Evolutionary conservation across 2,113 vertebrate genomes (phyloP).

Genomic region (Orcinus orca): DNA sequence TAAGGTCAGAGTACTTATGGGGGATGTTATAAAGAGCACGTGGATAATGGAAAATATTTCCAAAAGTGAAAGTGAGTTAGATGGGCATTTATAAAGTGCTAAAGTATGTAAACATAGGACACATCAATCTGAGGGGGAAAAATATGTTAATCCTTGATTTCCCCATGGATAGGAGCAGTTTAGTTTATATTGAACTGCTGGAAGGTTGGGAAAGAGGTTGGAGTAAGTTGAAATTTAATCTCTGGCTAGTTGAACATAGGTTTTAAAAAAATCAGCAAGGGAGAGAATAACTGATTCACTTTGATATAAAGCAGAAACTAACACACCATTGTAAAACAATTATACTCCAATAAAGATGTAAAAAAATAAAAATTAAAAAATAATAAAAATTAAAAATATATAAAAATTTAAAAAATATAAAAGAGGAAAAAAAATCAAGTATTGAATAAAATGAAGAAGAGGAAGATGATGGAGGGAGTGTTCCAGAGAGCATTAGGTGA

Average conservation of each 20-base stretch:
- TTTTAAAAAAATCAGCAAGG: not conserved
- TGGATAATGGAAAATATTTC: accelerated
- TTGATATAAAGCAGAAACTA: too few relatives aligned
- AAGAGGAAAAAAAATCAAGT: not conserved
- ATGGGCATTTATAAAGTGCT: not conserved
- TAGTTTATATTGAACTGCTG: not conserved
- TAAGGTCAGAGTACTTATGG: not conserved
- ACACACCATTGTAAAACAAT: too few relatives aligned
- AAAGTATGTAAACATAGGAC: not conserved
- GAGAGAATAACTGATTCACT: not conserved
- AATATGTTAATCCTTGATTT: not conserved
- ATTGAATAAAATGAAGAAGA: not conserved
- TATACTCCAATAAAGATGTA: too few relatives aligned
- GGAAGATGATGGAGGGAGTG: not conserved
- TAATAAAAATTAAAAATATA: too few relatives aligned
- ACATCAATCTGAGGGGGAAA: too few relatives aligned
- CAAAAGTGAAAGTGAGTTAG: not conserved
- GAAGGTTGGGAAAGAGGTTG: not conserved
- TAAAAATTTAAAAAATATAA: too few relatives aligned
- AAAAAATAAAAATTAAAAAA: too few relatives aligned
- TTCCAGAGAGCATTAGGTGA: not conserved
- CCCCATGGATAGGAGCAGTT: not conserved
- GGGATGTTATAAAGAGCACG: accelerated
- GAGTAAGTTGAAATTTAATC: not conserved
- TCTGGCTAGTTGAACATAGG: not conserved